These are phyloP conservation scores for Heliconius himera DNA, from an alignment of 1,140 invertebrate genomes.

Conservation along the genomic window DNA sequence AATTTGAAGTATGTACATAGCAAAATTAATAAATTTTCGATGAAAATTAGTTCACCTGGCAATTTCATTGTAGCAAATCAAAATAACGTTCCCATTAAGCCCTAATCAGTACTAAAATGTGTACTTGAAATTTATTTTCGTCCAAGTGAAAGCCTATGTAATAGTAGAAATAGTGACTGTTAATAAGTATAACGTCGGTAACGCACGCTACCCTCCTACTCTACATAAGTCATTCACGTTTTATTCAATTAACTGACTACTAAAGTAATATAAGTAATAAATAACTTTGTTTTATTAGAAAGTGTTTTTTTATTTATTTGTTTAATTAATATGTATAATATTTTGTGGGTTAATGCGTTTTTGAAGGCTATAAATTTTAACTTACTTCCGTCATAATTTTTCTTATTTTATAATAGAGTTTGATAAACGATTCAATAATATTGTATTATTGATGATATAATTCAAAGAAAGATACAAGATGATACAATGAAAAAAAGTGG, in stretches of 20 bases:
- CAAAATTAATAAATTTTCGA: constrained; percentile 4
- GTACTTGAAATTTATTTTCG: constrained; percentile 37
- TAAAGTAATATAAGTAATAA: background rate
- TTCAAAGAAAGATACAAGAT: too few species aligned
- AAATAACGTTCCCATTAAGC: constrained; percentile 35
- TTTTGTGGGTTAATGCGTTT: too few species aligned
- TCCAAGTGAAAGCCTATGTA: constrained; percentile 40
- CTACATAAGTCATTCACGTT: constrained; percentile 20
- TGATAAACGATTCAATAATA: too few species aligned
- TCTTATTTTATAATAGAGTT: too few species aligned
- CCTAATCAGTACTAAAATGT: constrained; percentile 34
- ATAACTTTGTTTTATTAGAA: background rate
- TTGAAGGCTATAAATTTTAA: too few species aligned
- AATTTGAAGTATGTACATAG: background rate
- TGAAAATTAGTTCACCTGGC: constrained; percentile 21
- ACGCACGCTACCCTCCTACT: constrained; percentile 30
- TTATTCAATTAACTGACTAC: constrained; percentile 32
- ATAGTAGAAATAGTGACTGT: constrained; percentile 30
- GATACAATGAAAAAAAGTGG: too few species aligned
- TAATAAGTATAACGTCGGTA: constrained; percentile 31
- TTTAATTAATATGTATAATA: background rate
- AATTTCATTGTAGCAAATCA: constrained; percentile 30
- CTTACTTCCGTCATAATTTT: too few species aligned
- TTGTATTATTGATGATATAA: too few species aligned
- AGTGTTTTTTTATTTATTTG: background rate